Percentiles rank a stretch among this genome's conserved stretches.
phyloP scores from a whole-genome alignment of 2,797 vertebrate genomes.

The Phalanger gymnotis region DNA sequence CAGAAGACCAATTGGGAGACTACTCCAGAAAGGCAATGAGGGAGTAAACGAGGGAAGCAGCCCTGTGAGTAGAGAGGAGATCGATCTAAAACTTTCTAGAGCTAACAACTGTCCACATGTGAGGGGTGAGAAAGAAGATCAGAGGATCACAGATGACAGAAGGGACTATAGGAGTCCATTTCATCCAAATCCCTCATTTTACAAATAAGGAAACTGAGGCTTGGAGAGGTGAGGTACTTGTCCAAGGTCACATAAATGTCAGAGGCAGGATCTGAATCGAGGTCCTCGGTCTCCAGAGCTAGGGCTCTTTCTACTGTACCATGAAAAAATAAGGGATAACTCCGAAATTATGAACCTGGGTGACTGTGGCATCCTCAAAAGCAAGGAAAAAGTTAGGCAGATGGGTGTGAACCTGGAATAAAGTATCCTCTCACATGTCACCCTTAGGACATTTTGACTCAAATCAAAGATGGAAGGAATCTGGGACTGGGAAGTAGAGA shows the following conservation, averaged over 20 bases:
- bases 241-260: background rate
- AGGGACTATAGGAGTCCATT: background rate
- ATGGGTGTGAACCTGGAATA: background rate
- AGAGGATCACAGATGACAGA: background rate
- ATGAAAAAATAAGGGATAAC: background rate
- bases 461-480: constrained; percentile 55
- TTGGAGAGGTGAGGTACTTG: background rate
- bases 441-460: constrained; percentile 36
- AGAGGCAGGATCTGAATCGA: background rate
- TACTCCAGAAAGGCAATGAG: background rate
- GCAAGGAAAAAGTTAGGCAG: background rate
- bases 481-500: constrained; percentile 71
- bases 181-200: background rate
- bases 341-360: background rate
- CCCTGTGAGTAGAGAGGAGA: background rate
- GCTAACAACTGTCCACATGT: background rate
- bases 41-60: background rate
- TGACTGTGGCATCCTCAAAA: background rate
- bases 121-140: background rate
- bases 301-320: background rate
- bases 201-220: background rate
- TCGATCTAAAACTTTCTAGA: background rate
- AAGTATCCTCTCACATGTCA: background rate
- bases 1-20: background rate
- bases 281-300: background rate